Evolutionary conservation across 53 echinoderm and acorn worm species (phyloP).

Genomic region (Stichopus horrens): DNA sequence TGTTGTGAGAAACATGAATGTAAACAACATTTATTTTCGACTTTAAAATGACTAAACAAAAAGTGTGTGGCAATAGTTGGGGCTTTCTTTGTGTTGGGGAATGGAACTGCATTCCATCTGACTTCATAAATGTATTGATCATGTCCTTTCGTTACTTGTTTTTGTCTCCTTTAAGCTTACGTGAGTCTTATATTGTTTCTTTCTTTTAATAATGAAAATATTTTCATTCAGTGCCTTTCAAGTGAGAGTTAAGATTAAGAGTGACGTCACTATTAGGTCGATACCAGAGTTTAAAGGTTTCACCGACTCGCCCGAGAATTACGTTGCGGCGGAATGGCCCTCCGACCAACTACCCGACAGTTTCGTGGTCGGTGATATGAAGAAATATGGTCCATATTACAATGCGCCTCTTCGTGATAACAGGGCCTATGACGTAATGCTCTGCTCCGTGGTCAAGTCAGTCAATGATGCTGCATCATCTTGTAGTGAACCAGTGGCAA

Average conservation of each 20-base stretch:
- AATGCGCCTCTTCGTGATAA: conserved; percentile 66
- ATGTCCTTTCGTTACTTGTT: too few species aligned
- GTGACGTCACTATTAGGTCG: conserved; percentile 14
- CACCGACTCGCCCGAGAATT: conserved; percentile 54
- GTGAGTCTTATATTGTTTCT: too few species aligned
- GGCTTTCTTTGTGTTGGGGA: too few species aligned
- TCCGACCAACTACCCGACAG: conserved; percentile 48
- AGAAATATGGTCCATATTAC: conserved; percentile 66
- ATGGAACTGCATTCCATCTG: too few species aligned
- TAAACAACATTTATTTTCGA: too few species aligned
- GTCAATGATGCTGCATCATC: conserved; percentile 37
- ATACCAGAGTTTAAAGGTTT: conserved; percentile 29
- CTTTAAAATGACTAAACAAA: too few species aligned
- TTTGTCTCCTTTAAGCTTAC: too few species aligned
- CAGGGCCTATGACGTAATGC: conserved; percentile 57
- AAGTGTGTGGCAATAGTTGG: too few species aligned
- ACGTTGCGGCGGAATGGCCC: conserved; percentile 80
- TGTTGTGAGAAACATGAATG: too few species aligned
- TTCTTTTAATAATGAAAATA: too few species aligned
- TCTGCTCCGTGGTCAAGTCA: conserved; percentile 68
- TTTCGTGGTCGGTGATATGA: conserved; percentile 76
- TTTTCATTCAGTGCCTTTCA: conserved; percentile 52
- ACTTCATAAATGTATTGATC: too few species aligned
- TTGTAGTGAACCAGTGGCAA: conserved; percentile 28
- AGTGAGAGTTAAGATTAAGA: conserved; percentile 45